Evolutionary conservation across 2,888 invertebrate genomes (phyloP).

Genomic region (Dastarcus helophoroides): DNA sequence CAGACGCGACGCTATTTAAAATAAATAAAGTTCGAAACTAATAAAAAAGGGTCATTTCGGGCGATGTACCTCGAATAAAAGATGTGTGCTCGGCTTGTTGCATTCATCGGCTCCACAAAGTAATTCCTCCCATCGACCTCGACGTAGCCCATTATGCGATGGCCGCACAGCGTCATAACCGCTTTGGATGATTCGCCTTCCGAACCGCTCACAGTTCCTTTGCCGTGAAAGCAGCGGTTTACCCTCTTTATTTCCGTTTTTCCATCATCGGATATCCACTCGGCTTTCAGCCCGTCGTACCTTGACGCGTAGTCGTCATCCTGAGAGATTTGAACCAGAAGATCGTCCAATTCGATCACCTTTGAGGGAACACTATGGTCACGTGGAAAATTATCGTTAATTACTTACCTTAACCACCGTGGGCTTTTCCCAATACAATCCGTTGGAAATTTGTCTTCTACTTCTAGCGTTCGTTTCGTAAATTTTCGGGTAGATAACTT

Average conservation of each 20-base stretch:
- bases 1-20: no score
- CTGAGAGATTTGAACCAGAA: slow-evolving; percentile 25
- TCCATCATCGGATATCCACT: slow-evolving; percentile 22
- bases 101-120: slow-evolving; percentile 26
- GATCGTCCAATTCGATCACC: slow-evolving; percentile 25
- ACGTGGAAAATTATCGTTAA: no score
- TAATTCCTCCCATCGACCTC: slow-evolving; percentile 21
- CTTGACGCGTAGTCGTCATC: no score
- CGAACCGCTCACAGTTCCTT: slow-evolving; percentile 24
- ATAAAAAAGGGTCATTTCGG: no score
- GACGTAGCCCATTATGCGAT: slow-evolving; percentile 25
- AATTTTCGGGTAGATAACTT: no score
- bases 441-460: no score
- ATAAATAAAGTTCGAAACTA: no score
- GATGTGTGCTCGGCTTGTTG: slow-evolving; percentile 17
- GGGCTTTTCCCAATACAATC: no score
- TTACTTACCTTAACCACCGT: no score
- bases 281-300: slow-evolving; percentile 21
- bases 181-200: slow-evolving; percentile 22
- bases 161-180: slow-evolving; percentile 26
- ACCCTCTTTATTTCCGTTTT: slow-evolving; percentile 10
- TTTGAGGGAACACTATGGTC: no score
- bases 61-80: slow-evolving; percentile 20
- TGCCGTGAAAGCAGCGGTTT: slow-evolving; percentile 24
- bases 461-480: no score